Base-by-base conservation (phyloP, 2,888 invertebrate species). In the Lasioglossum pauxillum region DNA sequence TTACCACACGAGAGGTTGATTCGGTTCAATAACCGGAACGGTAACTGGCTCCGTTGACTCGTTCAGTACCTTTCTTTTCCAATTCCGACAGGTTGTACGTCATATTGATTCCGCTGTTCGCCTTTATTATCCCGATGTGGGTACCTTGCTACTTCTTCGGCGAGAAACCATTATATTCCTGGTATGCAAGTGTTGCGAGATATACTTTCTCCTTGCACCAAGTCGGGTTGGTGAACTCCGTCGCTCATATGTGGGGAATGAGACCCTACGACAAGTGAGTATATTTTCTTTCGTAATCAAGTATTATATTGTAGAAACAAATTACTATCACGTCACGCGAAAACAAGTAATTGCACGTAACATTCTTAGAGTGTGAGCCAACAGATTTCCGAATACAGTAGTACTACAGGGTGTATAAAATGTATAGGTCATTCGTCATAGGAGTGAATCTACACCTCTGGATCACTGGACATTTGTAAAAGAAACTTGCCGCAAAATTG, bases 211-310 rank as follows among this genome's bases (percentile, higher is more conserved):
- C 97, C 0, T 96, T 99, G 72, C 97, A 99, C 95, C 96, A 97
- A 92, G 99, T 99, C 0, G 99, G 99, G 99, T 96, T 98, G 84
- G 98, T 99, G 31, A 99, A 99, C 96, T 98, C 98, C 85, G 98
- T 98, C 0, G 99, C 99, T 0, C 99, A 99, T 94, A 97, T 98
- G 92, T 99, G 98, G 97, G 99, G 99, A 90, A 97, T 97, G 95
- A 97, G 97, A 93, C 99, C 99, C 1, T 99, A 98, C 95, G 99
- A 99, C 95, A 96, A 96, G 97, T 97, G 95, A 69, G 73, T 49
- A 75, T 49, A 38, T 57, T 73, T 57, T 12, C 12, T 57, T 12
- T 12, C 19, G 19, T 49, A 49, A 49, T 46, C 14, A 46, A 46
- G 46, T 46, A 46, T 16, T 46, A 46, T 14, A 16, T 16, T 46